Conservation (phyloP, 2,888 invertebrate species). For the Acholoe squamosa region DNA sequence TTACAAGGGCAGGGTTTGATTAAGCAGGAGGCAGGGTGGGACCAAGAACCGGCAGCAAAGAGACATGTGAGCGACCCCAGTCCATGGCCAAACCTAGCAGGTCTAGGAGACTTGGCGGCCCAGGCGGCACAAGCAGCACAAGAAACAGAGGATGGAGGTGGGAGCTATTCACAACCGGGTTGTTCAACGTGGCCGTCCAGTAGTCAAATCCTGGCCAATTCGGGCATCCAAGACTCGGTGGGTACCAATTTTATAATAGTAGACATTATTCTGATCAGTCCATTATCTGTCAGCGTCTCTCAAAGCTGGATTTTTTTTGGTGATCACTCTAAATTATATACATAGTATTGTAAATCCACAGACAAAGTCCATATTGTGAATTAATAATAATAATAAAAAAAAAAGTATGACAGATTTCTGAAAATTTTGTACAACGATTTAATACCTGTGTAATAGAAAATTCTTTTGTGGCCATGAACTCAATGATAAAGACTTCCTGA, state of each 20-base stretch:
- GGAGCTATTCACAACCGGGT: conserved; percentile 42
- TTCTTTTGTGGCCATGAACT: too few relatives aligned
- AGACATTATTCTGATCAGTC: not conserved
- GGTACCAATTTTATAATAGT: not conserved
- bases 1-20: not conserved
- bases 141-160: conserved; percentile 8
- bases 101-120: conserved; percentile 44
- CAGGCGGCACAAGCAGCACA: conserved; percentile 53
- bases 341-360: too few relatives aligned
- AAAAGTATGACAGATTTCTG: too few relatives aligned
- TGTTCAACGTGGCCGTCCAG: conserved; percentile 32
- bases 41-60: not conserved
- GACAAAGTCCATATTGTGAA: too few relatives aligned
- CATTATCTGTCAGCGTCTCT: too few relatives aligned
- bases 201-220: not conserved
- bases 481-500: too few relatives aligned
- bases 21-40: conserved; percentile 47
- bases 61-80: conserved; percentile 8
- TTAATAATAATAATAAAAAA: too few relatives aligned
- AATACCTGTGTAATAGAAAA: too few relatives aligned
- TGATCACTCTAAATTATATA: too few relatives aligned
- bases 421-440: too few relatives aligned
- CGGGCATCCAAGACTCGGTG: conserved; percentile 45
- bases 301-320: too few relatives aligned
- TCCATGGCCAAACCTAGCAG: conserved; percentile 51